phyloP scores from a whole-genome alignment of 2,888 invertebrate genomes.

The Spisula solida region DNA sequence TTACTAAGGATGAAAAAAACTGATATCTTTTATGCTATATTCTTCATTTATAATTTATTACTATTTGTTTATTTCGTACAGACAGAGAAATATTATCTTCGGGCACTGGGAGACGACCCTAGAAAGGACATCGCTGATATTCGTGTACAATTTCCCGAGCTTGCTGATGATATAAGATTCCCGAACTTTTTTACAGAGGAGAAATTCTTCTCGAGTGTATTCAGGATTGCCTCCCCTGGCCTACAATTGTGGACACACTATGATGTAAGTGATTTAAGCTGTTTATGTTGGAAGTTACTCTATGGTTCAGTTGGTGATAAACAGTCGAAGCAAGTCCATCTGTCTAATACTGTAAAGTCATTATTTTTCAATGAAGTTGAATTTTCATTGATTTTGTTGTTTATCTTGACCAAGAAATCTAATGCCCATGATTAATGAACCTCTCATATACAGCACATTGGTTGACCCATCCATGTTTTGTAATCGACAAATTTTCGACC shows the following conservation, averaged over 20 bases:
- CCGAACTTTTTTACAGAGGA: constrained; percentile 87
- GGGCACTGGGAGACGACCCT: constrained; percentile 89
- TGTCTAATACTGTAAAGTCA: too few relatives aligned
- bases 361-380: too few relatives aligned
- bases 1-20: too few relatives aligned
- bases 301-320: background rate
- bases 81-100: constrained; percentile 87
- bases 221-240: constrained; percentile 88
- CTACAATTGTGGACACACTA: constrained; percentile 90
- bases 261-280: constrained; percentile 87
- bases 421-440: too few relatives aligned
- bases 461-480: too few relatives aligned
- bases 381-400: too few relatives aligned
- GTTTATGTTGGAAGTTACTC: too few relatives aligned
- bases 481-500: too few relatives aligned
- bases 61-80: constrained; percentile 59
- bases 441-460: too few relatives aligned
- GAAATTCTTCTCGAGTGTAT: constrained; percentile 89
- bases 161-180: constrained; percentile 88
- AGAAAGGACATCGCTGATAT: constrained; percentile 89
- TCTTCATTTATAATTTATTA: background rate
- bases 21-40: too few relatives aligned
- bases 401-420: too few relatives aligned
- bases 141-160: constrained; percentile 88
- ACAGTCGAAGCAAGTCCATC: too few relatives aligned